Conservation (phyloP, 2,888 invertebrate species). For the Cerastis leucographa region DNA sequence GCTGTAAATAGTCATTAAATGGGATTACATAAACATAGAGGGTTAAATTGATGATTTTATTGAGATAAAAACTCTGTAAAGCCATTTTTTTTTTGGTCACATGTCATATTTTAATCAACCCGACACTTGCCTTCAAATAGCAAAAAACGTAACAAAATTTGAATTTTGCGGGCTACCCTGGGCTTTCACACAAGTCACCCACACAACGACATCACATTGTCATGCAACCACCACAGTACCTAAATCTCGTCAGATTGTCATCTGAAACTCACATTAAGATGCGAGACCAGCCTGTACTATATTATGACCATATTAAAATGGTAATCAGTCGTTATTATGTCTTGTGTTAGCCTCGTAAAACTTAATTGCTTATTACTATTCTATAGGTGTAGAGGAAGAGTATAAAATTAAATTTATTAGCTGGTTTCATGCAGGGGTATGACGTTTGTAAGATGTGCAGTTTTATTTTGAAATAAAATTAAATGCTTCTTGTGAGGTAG, state of each 20-base stretch:
- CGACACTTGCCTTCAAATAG: no score
- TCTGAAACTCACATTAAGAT: constrained; percentile 58
- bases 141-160: no score
- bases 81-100: no score
- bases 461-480: constrained; percentile 28
- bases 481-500: not conserved
- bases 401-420: constrained; percentile 62
- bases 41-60: no score
- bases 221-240: constrained; percentile 45
- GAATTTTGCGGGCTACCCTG: no score
- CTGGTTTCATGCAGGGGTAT: constrained; percentile 20
- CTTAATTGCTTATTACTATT: constrained; percentile 70
- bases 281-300: constrained; percentile 53
- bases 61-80: no score
- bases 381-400: constrained; percentile 61
- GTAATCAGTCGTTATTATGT: constrained; percentile 69
- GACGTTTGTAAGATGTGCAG: constrained; percentile 28
- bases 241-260: constrained; percentile 63
- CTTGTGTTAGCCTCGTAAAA: constrained; percentile 66
- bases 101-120: no score
- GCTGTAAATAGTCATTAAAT: no score
- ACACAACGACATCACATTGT: constrained; percentile 29
- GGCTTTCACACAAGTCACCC: not conserved
- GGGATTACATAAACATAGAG: no score
- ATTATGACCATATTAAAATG: constrained; percentile 71